Evolutionary conservation across 2,888 invertebrate species (phyloP), one percentile per base, ranked within the genome.

Genomic region (Chloroclysta siterata): DNA sequence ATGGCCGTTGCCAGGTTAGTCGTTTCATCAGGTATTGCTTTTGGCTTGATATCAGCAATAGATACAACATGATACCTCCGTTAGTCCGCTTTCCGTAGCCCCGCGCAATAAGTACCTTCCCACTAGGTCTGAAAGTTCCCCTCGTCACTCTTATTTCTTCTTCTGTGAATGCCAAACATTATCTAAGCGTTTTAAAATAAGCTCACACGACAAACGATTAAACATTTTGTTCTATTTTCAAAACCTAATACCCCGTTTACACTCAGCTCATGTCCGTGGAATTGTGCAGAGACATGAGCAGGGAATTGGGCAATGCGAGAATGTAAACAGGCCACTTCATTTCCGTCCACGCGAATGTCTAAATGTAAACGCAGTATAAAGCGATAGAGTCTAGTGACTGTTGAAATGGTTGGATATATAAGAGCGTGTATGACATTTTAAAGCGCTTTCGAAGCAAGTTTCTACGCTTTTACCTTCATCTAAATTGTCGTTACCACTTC

Each of bases 101-200:
- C 66, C 90, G 77, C 36, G 91, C 91, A 72, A 91, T 89, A 72
- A 89, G 88, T 59, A 90, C 78, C 68, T 89, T 88, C 66, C 88
- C 82, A 72, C 84, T 85, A 7, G 90, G 90, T 73, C 81, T 87
- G 84, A 91, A 90, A 42, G 82, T 80, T 64, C 85, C 85, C 72
- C 89, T 82, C 72, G 85, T 84, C 75, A 86, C 86, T 81, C 89
- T 90, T 71, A 89, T 83, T 81, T 88, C 87, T 71, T 85, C 87
- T 74, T 89, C 91, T 92, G 90, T 81, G 75, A 83, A 84, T 78
- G 68, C 59, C 71, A 81, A 82, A 70, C 76, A 74, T 75, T 56
- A 70, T 67, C 72, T 53, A 66, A 72, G 72, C 72, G 68, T 69
- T 71, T 68, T 2, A 36, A 14, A 8, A 39, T 22, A 64, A 66